Conservation (phyloP, 2,888 invertebrate species). For the Scaptomyza tumidula region DNA sequence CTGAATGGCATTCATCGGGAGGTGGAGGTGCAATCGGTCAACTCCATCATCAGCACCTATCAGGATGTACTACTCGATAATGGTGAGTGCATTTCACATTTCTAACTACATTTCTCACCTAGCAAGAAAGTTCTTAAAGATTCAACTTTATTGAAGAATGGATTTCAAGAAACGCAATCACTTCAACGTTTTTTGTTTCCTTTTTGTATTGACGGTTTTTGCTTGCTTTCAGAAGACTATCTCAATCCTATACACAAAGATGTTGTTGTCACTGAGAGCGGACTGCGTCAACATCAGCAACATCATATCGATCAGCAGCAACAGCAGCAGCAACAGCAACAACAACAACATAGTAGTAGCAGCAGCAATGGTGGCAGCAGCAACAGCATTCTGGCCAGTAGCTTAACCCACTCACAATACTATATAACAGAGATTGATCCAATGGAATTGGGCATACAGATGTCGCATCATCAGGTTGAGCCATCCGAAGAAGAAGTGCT, state of each 20-base stretch:
- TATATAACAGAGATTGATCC: constrained; percentile 84
- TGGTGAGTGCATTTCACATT: constrained; percentile 68
- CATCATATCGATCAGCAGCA: constrained; percentile 18
- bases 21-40: constrained; percentile 87
- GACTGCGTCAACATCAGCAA: constrained; percentile 85
- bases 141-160: too few relatives aligned
- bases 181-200: not conserved
- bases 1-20: constrained; percentile 86
- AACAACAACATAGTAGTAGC: constrained; percentile 6
- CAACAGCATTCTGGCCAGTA: constrained; percentile 21
- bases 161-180: too few relatives aligned
- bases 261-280: constrained; percentile 90
- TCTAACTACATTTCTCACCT: not conserved
- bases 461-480: constrained; percentile 80
- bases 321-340: constrained; percentile 3
- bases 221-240: constrained; percentile 85
- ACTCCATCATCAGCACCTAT: constrained; percentile 83
- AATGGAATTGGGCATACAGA: constrained; percentile 84
- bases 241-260: constrained; percentile 90
- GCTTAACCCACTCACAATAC: constrained; percentile 74
- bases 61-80: constrained; percentile 83
- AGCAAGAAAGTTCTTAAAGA: too few relatives aligned
- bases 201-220: not conserved
- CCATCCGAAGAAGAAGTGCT: constrained; percentile 83
- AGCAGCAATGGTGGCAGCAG: constrained; percentile 26